Percentiles rank a stretch among this genome's conserved stretches.
Evolutionary conservation across 2,888 invertebrate species (phyloP).

Genomic region (Disparrhopalites patrizii): DNA sequence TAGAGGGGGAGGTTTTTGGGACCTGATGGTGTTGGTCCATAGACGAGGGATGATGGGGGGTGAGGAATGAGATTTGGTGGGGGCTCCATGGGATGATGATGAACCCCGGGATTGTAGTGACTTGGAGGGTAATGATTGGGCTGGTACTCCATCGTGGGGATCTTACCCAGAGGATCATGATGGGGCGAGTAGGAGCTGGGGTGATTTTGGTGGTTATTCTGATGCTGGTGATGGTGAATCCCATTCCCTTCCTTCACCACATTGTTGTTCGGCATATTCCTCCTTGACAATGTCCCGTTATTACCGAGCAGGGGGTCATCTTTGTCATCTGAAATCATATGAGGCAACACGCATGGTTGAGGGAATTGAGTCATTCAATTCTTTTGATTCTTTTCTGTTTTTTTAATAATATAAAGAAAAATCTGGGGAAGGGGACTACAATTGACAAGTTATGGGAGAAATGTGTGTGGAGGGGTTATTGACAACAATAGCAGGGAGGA

Average conservation of each 20-base stretch:
- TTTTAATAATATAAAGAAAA: too few species aligned
- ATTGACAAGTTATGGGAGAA: too few species aligned
- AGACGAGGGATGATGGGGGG: conserved; percentile 1
- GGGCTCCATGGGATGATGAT: conserved; percentile 5
- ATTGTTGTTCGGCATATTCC: neutral
- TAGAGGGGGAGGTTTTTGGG: conserved; percentile 21
- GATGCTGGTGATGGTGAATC: conserved; percentile 33
- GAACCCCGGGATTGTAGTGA: conserved; percentile 28
- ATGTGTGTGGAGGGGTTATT: neutral
- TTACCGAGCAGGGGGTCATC: conserved; percentile 6
- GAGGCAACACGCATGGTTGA: too few species aligned
- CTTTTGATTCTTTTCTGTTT: too few species aligned
- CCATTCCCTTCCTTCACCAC: neutral
- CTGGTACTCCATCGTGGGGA: conserved; percentile 5
- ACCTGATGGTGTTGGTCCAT: conserved; percentile 19
- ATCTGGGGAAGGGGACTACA: too few species aligned
- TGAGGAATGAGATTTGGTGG: conserved; percentile 20
- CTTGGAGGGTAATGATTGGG: conserved; percentile 34
- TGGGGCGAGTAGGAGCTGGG: too few species aligned
- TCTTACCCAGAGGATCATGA: conserved; percentile 32
- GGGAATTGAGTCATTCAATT: neutral
- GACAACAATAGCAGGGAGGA: neutral
- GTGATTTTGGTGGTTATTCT: conserved; percentile 38
- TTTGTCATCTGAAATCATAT: neutral
- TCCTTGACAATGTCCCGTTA: neutral